Conservation (phyloP, 2,797 vertebrate species). For the Triplophysa yarkandensis region DNA sequence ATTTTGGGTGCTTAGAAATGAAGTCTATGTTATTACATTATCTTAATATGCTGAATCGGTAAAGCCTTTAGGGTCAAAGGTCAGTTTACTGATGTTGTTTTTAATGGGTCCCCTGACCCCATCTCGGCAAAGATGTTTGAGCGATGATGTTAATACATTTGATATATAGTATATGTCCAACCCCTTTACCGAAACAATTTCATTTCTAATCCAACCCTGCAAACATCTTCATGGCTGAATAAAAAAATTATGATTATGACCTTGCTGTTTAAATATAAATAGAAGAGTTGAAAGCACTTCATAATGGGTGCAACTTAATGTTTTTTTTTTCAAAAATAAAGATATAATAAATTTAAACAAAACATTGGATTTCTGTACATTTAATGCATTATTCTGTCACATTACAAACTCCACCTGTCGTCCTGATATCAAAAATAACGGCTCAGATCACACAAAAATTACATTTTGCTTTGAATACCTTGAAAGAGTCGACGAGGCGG, state of each 20-base stretch:
- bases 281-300: no score
- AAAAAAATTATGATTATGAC: no score
- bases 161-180: neutral
- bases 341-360: no score
- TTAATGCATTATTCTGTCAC: neutral
- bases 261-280: no score
- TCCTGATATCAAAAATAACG: no score
- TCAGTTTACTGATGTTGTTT: neutral
- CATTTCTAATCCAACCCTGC: no score
- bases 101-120: neutral
- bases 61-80: neutral
- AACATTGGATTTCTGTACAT: neutral
- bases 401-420: no score
- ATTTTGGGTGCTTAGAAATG: neutral
- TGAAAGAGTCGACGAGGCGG: neutral
- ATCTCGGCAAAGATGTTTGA: neutral
- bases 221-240: no score
- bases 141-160: conserved; percentile 3
- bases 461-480: conserved; percentile 12
- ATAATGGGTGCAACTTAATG: no score
- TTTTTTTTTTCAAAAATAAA: no score
- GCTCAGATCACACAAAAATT: neutral
- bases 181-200: no score
- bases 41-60: neutral
- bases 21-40: neutral